Conservation (phyloP, 2,113 vertebrate species). For the Oostethus manadensis region DNA sequence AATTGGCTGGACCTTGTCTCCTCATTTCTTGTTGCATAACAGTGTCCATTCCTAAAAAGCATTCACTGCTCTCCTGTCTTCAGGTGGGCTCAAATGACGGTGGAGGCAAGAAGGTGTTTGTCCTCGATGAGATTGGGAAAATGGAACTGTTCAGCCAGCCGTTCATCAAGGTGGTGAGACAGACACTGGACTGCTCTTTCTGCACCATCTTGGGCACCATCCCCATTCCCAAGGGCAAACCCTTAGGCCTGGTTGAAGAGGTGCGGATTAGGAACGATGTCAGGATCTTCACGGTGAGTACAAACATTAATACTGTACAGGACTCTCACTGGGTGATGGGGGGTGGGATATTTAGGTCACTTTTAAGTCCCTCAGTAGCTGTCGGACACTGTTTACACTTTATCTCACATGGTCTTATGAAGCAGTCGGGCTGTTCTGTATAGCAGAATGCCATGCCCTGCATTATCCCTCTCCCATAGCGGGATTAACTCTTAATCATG, state of each 20-base stretch:
- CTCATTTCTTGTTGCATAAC: too few species aligned
- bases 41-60: background rate
- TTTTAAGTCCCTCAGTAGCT: conserved; percentile 24
- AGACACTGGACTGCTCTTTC: conserved; percentile 65
- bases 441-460: conserved; percentile 23
- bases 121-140: conserved; percentile 94
- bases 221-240: conserved; percentile 82
- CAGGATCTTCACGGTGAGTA: conserved; percentile 84
- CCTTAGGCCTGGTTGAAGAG: conserved; percentile 86
- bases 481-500: conserved; percentile 62
- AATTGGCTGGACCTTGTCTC: too few species aligned
- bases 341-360: conserved; percentile 42
- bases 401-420: conserved; percentile 22
- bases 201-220: conserved; percentile 85
- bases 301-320: background rate
- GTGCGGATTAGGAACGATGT: conserved; percentile 81
- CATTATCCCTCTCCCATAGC: conserved; percentile 45
- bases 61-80: conserved; percentile 1
- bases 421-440: conserved; percentile 29
- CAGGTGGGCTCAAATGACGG: conserved; percentile 60
- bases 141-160: conserved; percentile 95
- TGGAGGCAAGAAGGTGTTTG: conserved; percentile 70
- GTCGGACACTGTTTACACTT: conserved; percentile 25
- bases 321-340: background rate
- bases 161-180: conserved; percentile 81